These are phyloP conservation scores for Coptotermes formosanus DNA, from an alignment of 1,140 invertebrate genomes.

Conservation along the genomic window DNA sequence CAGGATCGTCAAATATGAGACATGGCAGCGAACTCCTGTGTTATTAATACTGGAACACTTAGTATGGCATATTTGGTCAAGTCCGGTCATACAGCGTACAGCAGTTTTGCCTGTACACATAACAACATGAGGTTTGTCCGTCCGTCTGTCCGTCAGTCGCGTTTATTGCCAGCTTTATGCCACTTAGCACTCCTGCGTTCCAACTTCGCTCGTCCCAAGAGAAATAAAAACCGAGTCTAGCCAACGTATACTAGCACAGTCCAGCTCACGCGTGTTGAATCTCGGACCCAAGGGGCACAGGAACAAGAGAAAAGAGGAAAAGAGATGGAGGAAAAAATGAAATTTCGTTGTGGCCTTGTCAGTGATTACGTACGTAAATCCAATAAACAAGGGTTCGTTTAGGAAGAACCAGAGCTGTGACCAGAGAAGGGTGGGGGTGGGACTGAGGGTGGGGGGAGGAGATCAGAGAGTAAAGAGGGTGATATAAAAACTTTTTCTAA, in stretches of 20 bases:
- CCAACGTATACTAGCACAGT: not conserved
- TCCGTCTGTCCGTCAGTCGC: not conserved
- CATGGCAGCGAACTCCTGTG: not conserved
- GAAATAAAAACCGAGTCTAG: not conserved
- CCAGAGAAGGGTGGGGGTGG: not conserved
- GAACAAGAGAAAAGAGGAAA: not conserved
- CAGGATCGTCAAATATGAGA: not conserved
- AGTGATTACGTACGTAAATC: slow-evolving; percentile 16
- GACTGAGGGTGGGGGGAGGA: too few species aligned
- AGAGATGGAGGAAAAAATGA: slow-evolving; percentile 3
- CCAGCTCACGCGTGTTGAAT: slow-evolving; percentile 9
- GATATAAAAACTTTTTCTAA: slow-evolving; percentile 17
- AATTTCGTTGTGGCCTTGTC: slow-evolving; percentile 8
- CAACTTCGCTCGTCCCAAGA: not conserved
- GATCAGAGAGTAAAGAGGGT: not conserved
- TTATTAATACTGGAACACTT: not conserved
- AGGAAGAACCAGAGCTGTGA: not conserved
- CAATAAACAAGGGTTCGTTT: slow-evolving; percentile 18
- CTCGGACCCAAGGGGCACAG: not conserved
- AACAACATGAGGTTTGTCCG: not conserved
- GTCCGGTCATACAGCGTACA: not conserved
- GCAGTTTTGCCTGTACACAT: not conserved
- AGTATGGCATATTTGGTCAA: not conserved
- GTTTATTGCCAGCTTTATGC: slow-evolving; percentile 1
- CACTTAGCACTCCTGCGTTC: slow-evolving; percentile 1